A percentile compares a stretch with the other conserved stretches of the same genome.
phyloP scores from a whole-genome alignment of 2,797 vertebrate genomes.

The Muscicapa comitata region DNA sequence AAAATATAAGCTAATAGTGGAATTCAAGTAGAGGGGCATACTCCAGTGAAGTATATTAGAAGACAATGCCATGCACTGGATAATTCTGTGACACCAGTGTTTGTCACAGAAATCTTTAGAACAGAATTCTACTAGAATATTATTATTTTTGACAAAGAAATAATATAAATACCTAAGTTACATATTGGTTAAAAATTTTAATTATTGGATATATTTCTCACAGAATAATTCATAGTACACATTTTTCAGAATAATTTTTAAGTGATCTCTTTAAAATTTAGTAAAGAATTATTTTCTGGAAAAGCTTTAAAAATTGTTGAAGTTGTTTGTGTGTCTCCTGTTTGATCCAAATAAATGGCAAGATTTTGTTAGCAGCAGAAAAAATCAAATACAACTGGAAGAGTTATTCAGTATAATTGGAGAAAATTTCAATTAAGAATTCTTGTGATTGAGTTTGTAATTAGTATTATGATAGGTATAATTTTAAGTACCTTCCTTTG shows the following conservation, averaged over 20 bases:
- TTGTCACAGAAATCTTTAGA: background rate
- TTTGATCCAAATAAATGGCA: background rate
- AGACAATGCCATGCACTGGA: background rate
- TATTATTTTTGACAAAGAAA: background rate
- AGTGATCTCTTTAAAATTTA: background rate
- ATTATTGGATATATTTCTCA: background rate
- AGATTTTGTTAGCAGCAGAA: background rate
- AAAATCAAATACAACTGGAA: background rate
- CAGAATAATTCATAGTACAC: background rate
- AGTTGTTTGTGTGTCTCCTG: background rate
- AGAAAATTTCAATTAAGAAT: background rate
- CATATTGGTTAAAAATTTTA: background rate
- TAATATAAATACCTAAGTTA: background rate
- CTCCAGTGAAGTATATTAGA: background rate
- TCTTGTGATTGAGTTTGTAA: background rate
- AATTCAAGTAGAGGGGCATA: background rate
- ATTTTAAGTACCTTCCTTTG: background rate
- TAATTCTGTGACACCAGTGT: background rate
- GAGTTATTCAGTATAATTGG: background rate
- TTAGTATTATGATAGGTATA: background rate
- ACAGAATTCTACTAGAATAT: background rate
- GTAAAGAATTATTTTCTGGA: background rate
- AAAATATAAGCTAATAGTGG: background rate
- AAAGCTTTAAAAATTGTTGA: background rate
- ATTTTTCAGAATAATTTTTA: background rate